These are phyloP conservation scores for Camponotus fellah DNA, from an alignment of 2,888 invertebrate genomes.

Conservation along the genomic window DNA sequence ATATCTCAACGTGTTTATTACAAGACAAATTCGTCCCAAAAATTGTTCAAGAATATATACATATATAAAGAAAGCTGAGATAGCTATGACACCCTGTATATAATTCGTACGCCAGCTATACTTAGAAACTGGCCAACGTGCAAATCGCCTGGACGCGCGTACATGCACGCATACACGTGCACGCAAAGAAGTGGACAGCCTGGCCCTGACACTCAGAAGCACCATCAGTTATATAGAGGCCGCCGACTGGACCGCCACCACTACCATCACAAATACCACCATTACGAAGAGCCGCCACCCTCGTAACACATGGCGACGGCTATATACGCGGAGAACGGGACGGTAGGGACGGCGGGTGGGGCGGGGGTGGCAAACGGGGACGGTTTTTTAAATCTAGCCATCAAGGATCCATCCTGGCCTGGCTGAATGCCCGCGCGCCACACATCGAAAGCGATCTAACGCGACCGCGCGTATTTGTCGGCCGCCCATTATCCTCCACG, in stretches of 20 bases:
- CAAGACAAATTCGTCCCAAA: not conserved
- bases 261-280: conserved; percentile 59
- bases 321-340: conserved; percentile 47
- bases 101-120: conserved; percentile 38
- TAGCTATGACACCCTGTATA: conserved; percentile 3
- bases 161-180: conserved; percentile 65
- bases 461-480: conserved; percentile 77
- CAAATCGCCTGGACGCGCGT: conserved; percentile 37
- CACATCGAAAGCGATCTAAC: conserved; percentile 78
- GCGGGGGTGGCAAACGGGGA: conserved; percentile 64
- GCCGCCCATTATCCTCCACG: conserved; percentile 75
- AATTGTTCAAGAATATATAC: not conserved
- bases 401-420: conserved; percentile 81
- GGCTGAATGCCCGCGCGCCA: conserved; percentile 79
- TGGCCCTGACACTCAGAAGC: conserved; percentile 85
- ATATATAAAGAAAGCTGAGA: not conserved
- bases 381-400: conserved; percentile 81
- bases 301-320: conserved; percentile 75
- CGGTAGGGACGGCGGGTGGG: conserved; percentile 2
- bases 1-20: not conserved
- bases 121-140: conserved; percentile 51
- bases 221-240: conserved; percentile 85
- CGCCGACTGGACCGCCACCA: conserved; percentile 74
- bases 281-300: conserved; percentile 55
- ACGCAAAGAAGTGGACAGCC: conserved; percentile 84